Percentiles rank a stretch among this genome's conserved stretches.
These are phyloP conservation scores for Triplophysa tibetana DNA, from an alignment of 2,113 vertebrate species.

Conservation along the genomic window DNA sequence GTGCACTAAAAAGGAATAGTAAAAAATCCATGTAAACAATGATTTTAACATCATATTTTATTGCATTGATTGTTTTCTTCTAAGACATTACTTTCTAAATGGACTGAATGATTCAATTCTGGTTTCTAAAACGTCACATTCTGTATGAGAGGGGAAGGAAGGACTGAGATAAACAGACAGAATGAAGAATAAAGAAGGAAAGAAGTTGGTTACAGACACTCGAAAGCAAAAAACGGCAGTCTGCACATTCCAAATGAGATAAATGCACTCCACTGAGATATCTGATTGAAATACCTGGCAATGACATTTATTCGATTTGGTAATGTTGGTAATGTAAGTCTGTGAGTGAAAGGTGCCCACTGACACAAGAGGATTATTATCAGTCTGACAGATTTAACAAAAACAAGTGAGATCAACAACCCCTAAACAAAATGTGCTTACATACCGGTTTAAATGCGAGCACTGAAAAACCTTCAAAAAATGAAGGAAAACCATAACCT, in stretches of 20 bases:
- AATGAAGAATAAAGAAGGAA: neutral
- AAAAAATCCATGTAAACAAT: too few relatives aligned
- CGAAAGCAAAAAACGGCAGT: conserved; percentile 36
- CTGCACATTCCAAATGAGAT: conserved; percentile 40
- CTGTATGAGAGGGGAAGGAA: conserved; percentile 3
- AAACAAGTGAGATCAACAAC: neutral
- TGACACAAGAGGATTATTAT: neutral
- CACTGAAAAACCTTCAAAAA: neutral
- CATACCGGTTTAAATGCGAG: neutral
- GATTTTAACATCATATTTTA: too few relatives aligned
- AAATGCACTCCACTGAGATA: conserved; percentile 39
- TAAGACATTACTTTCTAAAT: neutral
- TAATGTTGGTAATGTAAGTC: conserved; percentile 11
- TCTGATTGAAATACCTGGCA: conserved; percentile 44
- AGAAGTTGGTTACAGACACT: neutral
- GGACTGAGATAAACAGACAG: conserved; percentile 48
- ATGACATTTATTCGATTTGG: conserved; percentile 28
- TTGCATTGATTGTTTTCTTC: too few relatives aligned
- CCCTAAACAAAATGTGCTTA: neutral
- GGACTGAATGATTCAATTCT: conserved; percentile 53
- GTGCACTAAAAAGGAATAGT: neutral
- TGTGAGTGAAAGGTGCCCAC: conserved; percentile 2
- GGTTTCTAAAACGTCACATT: neutral
- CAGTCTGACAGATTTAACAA: neutral
- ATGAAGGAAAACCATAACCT: neutral